Conservation (phyloP, 23 tunicate genomes). For the Phallusia fumigata region DNA sequence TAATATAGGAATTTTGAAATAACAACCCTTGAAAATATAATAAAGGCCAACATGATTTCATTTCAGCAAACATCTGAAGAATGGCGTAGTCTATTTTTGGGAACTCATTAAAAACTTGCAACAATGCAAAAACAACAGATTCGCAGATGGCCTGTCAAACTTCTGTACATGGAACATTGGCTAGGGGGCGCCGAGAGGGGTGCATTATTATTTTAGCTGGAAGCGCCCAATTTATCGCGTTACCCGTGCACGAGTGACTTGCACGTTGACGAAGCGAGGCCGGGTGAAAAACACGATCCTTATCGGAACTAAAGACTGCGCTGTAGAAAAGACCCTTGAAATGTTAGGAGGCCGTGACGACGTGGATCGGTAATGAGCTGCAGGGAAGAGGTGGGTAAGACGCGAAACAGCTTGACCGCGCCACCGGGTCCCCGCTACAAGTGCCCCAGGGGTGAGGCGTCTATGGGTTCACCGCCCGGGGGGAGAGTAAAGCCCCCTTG, state of each 20-base stretch:
- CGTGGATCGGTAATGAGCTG: neutral
- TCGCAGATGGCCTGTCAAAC: neutral
- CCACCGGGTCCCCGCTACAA: neutral
- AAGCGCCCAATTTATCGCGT: neutral
- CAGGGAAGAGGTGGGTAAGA: neutral
- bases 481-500: neutral
- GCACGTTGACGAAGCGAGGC: neutral
- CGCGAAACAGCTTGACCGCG: neutral
- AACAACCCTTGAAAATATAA: too few relatives aligned
- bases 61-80: too few relatives aligned
- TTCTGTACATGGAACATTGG: neutral
- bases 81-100: neutral
- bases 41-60: too few relatives aligned
- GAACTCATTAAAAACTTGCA: neutral
- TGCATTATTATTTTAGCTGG: slow-evolving; percentile 7
- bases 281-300: neutral
- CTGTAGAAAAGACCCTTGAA: neutral
- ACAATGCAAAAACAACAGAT: neutral
- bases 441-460: slow-evolving; percentile 10
- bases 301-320: neutral
- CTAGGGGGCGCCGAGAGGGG: neutral
- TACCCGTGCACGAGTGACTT: neutral
- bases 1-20: too few relatives aligned
- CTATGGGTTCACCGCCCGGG: neutral
- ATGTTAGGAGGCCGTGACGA: neutral